Evolutionary conservation across 1,140 invertebrate genomes (phyloP).

Genomic region (Lepidurus couesii): DNA sequence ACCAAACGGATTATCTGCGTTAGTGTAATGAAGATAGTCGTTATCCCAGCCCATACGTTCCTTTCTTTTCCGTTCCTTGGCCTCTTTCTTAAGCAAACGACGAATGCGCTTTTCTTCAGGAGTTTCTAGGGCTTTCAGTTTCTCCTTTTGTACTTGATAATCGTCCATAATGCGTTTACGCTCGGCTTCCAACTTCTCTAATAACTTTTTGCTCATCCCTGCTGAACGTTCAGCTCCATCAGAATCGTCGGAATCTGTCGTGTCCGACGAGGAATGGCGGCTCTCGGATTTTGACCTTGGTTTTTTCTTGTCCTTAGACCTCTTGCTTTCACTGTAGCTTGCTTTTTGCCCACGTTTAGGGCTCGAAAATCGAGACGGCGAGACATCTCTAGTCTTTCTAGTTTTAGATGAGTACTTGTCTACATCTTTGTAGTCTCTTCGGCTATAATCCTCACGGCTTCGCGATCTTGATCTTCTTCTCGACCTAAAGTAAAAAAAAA

Average conservation of each 20-base stretch:
- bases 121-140: slow-evolving; percentile 83
- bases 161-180: slow-evolving; percentile 59
- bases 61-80: slow-evolving; percentile 80
- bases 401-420: neutral
- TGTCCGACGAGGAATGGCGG: neutral
- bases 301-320: neutral
- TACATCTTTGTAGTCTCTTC: neutral
- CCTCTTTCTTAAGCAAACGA: slow-evolving; percentile 80
- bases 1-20: slow-evolving; percentile 97
- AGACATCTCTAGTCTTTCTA: neutral
- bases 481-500: neutral
- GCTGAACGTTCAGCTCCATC: neutral
- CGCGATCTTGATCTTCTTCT: slow-evolving; percentile 13
- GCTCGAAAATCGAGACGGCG: neutral
- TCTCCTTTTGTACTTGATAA: slow-evolving; percentile 67
- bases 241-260: neutral
- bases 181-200: slow-evolving; percentile 57
- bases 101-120: slow-evolving; percentile 88
- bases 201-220: slow-evolving; percentile 30
- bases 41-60: slow-evolving; percentile 94
- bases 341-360: neutral
- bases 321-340: neutral
- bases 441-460: neutral
- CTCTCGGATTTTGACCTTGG: neutral
- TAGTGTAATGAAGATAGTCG: slow-evolving; percentile 93